Conservation (phyloP, 2,113 vertebrate genomes). For the Urocitellus parryii region DNA sequence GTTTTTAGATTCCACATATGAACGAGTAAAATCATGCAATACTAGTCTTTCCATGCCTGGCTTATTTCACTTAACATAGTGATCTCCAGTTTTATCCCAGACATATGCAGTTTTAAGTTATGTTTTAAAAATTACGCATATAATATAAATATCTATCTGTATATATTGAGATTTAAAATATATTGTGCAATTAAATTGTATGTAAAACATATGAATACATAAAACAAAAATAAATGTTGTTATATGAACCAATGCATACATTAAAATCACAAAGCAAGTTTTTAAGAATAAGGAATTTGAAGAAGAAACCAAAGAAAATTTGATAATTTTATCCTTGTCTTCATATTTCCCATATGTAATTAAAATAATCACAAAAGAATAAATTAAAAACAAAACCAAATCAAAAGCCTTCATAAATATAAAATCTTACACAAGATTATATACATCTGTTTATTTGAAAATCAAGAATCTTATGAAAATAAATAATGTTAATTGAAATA, state of each 20-base stretch:
- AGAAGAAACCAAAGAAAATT: neutral
- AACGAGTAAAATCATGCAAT: too few species aligned
- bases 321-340: neutral
- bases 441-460: neutral
- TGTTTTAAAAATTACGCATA: too few species aligned
- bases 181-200: too few species aligned
- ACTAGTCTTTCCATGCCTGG: too few species aligned
- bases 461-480: neutral
- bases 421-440: neutral
- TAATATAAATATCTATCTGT: too few species aligned
- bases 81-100: too few species aligned
- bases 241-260: too few species aligned
- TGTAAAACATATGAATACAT: neutral
- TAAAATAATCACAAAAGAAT: neutral
- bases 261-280: neutral
- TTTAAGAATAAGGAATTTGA: neutral
- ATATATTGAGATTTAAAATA: too few species aligned
- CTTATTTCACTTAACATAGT: too few species aligned
- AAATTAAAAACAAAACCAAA: neutral
- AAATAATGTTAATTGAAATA: neutral
- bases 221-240: neutral
- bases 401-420: neutral
- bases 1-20: too few species aligned
- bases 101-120: neutral
- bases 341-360: neutral